Conservation (phyloP, 2,797 vertebrate species). For the Rhinophrynus dorsalis region DNA sequence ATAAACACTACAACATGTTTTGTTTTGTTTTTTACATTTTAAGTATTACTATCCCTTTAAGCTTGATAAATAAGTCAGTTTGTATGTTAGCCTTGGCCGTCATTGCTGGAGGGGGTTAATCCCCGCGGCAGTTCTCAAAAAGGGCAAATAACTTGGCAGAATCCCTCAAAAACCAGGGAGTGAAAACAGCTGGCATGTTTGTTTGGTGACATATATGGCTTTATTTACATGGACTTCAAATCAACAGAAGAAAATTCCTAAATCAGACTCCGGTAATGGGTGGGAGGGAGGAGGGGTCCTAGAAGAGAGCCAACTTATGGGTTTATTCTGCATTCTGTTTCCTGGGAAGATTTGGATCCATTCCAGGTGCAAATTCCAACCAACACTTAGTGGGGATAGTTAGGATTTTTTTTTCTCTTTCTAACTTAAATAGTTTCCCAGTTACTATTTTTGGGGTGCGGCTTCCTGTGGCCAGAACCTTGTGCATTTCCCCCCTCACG, state of each 20-base stretch:
- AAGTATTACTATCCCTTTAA: conserved; percentile 15
- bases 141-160: neutral
- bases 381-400: conserved; percentile 24
- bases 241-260: conserved; percentile 45
- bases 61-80: no score
- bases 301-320: conserved; percentile 7
- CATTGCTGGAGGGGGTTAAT: neutral
- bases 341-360: conserved; percentile 42
- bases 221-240: conserved; percentile 46
- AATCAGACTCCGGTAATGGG: conserved; percentile 40
- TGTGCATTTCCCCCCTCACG: conserved; percentile 3
- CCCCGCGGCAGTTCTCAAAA: neutral
- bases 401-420: no score
- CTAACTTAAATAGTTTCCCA: conserved; percentile 29
- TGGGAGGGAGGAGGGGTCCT: conserved; percentile 14
- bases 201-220: conserved; percentile 49
- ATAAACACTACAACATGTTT: neutral
- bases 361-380: conserved; percentile 41
- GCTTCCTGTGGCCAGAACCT: conserved; percentile 31
- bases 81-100: no score
- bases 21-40: no score
- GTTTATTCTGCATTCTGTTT: conserved; percentile 36
- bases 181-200: conserved; percentile 44
- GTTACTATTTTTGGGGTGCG: conserved; percentile 42
- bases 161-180: conserved; percentile 8